phyloP scores from a whole-genome alignment of 2,888 invertebrate genomes.

The Calameuta pallipes region DNA sequence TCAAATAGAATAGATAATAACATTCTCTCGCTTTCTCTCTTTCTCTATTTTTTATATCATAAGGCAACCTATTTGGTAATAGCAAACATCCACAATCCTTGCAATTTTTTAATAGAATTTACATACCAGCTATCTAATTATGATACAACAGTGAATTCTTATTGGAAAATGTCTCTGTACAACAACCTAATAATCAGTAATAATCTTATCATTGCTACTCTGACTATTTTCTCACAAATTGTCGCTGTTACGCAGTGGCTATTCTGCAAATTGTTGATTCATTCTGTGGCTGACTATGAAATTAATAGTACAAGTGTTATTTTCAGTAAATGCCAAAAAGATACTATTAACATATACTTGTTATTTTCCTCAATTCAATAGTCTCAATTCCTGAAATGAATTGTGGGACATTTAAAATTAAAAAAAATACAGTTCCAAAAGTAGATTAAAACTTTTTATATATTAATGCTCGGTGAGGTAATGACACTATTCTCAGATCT shows the following conservation, averaged over 20 bases:
- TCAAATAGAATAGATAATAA: conserved; percentile 5
- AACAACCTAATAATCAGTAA: neutral
- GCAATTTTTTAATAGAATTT: conserved; percentile 1
- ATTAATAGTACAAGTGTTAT: too few relatives aligned
- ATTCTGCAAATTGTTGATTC: too few relatives aligned
- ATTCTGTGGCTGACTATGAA: too few relatives aligned
- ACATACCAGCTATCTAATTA: conserved; percentile 6
- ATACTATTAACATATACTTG: too few relatives aligned
- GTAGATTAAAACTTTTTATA: too few relatives aligned
- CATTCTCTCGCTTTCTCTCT: neutral
- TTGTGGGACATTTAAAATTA: too few relatives aligned
- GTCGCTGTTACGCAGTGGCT: neutral
- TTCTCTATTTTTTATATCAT: conserved; percentile 10
- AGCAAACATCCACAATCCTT: conserved; percentile 12
- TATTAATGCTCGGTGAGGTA: too few relatives aligned
- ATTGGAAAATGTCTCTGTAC: conserved; percentile 1
- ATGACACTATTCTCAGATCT: too few relatives aligned
- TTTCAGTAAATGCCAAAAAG: too few relatives aligned
- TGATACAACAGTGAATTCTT: neutral
- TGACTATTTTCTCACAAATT: neutral
- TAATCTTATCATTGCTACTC: conserved; percentile 1
- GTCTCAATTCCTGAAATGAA: too few relatives aligned
- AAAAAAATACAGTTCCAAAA: too few relatives aligned
- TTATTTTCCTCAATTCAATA: too few relatives aligned
- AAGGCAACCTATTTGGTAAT: conserved; percentile 18